Percentiles rank a stretch among this genome's conserved stretches.
Evolutionary conservation across 92 coral and sea anemone genomes (phyloP).

Genomic region (Porites evermanni): DNA sequence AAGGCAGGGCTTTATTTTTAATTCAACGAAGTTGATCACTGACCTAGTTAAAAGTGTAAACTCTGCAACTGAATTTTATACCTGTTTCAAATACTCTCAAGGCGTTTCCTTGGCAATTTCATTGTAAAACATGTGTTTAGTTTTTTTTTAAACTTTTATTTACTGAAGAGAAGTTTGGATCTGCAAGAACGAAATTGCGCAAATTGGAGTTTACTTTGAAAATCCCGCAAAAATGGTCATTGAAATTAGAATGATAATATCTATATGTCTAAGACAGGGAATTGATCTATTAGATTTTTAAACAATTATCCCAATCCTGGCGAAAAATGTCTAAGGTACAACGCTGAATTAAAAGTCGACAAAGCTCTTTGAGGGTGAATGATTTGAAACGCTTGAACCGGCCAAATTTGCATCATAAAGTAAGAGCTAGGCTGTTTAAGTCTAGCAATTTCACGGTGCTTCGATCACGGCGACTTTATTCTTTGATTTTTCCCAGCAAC

Average conservation of each 20-base stretch:
- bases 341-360: background rate
- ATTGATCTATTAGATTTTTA: background rate
- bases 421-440: conserved; percentile 23
- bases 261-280: too few species aligned
- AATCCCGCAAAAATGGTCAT: background rate
- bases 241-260: background rate
- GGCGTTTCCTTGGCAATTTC: conserved; percentile 14
- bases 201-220: background rate
- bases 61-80: background rate
- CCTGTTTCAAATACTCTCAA: conserved; percentile 21
- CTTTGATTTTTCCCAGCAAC: background rate
- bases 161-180: too few species aligned
- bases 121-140: background rate
- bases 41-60: conserved; percentile 2
- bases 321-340: background rate
- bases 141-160: too few species aligned
- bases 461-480: background rate
- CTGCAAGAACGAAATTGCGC: background rate
- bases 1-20: too few species aligned
- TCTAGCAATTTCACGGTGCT: background rate
- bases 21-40: background rate
- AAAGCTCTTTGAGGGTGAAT: background rate
- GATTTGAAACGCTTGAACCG: conserved; percentile 1
- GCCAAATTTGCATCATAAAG: conserved; percentile 28
- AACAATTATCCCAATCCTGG: background rate